Base-by-base conservation (phyloP, 2,888 invertebrate species). In the Noctua pronuba region DNA sequence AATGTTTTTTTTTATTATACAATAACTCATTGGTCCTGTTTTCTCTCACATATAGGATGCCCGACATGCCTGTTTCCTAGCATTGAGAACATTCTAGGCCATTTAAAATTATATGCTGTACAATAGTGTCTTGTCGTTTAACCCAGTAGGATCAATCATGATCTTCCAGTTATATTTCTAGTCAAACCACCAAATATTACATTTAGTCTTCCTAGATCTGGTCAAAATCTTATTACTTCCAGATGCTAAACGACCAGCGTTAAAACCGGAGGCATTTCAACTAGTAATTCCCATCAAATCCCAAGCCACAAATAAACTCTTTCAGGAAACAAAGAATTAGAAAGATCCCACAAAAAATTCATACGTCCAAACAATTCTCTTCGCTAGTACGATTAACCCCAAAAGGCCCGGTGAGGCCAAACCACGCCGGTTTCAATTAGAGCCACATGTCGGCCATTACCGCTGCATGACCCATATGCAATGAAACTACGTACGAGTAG, bases 341-440 rank as follows among this genome's bases (percentile, higher is more conserved):
- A 44, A 62, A 73, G 31, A 44, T 38, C 28, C 21, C 7, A 66
- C n/a, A 75, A 68, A 84, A 84, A 62, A 35, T 38, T 80, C 58
- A 84, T 64, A 70, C 31, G 44, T 64, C 46, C 46, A 62, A 58
- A 83, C 79, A 83, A 77, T 79, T 67, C 18, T 49, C 44, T 44
- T 65, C 55, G 64, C 65, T 60, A 31, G 62, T 69, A 75, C 73
- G 55, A 81, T 83, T 82, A 86, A 88, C 76, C 76, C 68, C 67
- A 77, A 83, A 83, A 79, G 70, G 46, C 55, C 80, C 75, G 49
- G 49, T 69, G 85, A 71, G 78, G 76, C 52, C 67, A 62, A 77
- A 73, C 77, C 77, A n/a, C 75, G 73, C 66, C 58, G 75, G 79
- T 83, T 85, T 82, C 88, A 89, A 89, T 90, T 88, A 89, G 81